Percentiles rank a stretch among this genome's conserved stretches.
phyloP scores from a whole-genome alignment of 2,797 vertebrate genomes.

The Echeneis naucrates region DNA sequence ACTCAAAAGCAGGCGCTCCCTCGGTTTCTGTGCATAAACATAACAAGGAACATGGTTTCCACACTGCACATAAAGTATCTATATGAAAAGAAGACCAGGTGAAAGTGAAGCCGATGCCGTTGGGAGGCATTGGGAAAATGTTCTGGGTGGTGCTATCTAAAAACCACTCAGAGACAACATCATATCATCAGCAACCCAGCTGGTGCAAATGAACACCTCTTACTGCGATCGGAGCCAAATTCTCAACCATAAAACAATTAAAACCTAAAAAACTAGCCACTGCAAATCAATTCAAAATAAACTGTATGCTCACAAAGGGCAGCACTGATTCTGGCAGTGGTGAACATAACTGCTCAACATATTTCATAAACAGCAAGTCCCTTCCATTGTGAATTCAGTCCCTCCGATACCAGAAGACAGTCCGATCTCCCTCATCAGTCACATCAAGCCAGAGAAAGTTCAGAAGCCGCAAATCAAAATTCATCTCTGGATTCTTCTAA shows the following conservation, averaged over 20 bases:
- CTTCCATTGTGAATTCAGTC: constrained; percentile 77
- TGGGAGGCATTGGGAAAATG: constrained; percentile 34
- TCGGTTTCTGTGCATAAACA: constrained; percentile 47
- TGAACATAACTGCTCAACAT: constrained; percentile 60
- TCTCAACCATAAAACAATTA: constrained; percentile 54
- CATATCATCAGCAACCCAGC: constrained; percentile 30
- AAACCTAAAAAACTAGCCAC: constrained; percentile 65
- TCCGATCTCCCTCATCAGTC: constrained; percentile 83
- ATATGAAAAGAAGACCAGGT: constrained; percentile 40
- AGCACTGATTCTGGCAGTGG: constrained; percentile 65
- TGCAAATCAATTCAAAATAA: constrained; percentile 65
- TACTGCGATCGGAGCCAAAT: constrained; percentile 41
- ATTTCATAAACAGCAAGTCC: constrained; percentile 45
- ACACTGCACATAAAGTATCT: constrained; percentile 48
- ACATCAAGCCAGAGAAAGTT: constrained; percentile 73
- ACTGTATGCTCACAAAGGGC: constrained; percentile 41
- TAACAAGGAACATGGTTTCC: constrained; percentile 43
- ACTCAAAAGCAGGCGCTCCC: constrained; percentile 30
- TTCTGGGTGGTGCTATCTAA: constrained; percentile 18
- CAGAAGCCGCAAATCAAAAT: constrained; percentile 58
- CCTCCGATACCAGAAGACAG: constrained; percentile 81
- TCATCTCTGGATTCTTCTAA: constrained; percentile 63
- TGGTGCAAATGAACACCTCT: constrained; percentile 40
- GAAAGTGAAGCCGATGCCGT: constrained; percentile 30
- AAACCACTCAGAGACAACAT: constrained; percentile 30